Evolutionary conservation across 2,113 vertebrate species (phyloP).

Genomic region (Pelodiscus sinensis): DNA sequence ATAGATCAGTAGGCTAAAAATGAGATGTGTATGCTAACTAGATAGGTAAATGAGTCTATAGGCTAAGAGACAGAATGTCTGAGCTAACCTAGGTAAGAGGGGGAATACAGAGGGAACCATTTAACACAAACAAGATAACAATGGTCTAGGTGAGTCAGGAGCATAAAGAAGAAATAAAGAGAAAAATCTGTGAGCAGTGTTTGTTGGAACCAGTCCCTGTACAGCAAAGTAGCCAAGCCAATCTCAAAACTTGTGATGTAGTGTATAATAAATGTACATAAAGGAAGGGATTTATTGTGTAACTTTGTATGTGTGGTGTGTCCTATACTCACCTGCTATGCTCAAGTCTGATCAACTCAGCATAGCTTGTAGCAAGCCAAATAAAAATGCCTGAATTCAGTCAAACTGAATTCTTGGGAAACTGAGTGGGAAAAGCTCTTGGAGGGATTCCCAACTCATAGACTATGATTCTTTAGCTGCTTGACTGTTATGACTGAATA

Average conservation of each 20-base stretch:
- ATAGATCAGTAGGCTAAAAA: too few relatives aligned
- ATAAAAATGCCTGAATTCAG: neutral
- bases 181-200: neutral
- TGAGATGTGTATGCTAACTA: too few relatives aligned
- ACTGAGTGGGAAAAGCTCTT: neutral
- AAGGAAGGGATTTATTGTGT: neutral
- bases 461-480: neutral
- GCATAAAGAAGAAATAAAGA: neutral
- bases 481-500: slow-evolving; percentile 4
- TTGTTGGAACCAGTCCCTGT: neutral
- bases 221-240: neutral
- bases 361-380: neutral
- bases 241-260: neutral
- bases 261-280: neutral
- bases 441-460: neutral
- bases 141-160: too few relatives aligned
- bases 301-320: neutral
- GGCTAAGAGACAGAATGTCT: neutral
- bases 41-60: too few relatives aligned
- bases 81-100: neutral
- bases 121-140: too few relatives aligned
- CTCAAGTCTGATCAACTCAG: neutral
- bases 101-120: too few relatives aligned
- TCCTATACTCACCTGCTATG: neutral
- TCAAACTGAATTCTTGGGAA: neutral